Conservation (phyloP, 2,888 invertebrate species). For the Ptycholaimellus sp. region DNA sequence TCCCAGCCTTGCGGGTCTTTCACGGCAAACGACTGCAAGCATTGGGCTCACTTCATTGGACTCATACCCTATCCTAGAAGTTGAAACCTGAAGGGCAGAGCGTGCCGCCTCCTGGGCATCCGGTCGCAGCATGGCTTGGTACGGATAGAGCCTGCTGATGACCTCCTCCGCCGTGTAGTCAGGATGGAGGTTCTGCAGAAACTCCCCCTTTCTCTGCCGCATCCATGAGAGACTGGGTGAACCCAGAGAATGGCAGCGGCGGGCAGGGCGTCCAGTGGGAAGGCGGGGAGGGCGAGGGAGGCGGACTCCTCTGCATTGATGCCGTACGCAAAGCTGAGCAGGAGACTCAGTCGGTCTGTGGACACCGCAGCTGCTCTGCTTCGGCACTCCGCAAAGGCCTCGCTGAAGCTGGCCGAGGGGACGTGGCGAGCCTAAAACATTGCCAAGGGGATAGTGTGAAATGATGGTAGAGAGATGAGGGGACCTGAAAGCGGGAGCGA, state of each 20-base stretch:
- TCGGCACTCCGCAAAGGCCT: constrained; percentile 13
- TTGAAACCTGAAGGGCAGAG: too few relatives aligned
- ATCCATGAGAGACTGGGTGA: not conserved
- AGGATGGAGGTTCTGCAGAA: constrained; percentile 44
- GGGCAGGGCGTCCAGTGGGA: constrained; percentile 56
- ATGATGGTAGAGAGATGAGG: not conserved
- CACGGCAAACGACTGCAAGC: constrained; percentile 13
- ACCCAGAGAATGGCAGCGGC: constrained; percentile 45
- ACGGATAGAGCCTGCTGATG: constrained; percentile 56
- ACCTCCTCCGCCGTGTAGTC: constrained; percentile 42
- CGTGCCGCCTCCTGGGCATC: constrained; percentile 49
- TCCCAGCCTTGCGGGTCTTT: too few relatives aligned
- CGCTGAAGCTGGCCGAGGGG: not conserved
- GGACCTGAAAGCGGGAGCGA: constrained; percentile 73
- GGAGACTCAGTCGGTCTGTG: constrained; percentile 37
- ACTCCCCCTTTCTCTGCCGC: constrained; percentile 5
- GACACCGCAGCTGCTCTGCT: constrained; percentile 35
- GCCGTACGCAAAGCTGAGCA: constrained; percentile 53
- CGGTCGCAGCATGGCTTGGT: constrained; percentile 47
- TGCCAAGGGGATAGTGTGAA: not conserved
- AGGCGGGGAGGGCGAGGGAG: constrained; percentile 54
- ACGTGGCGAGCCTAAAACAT: not conserved
- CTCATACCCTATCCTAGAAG: too few relatives aligned
- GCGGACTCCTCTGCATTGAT: constrained; percentile 45
- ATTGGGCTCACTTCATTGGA: too few relatives aligned